phyloP scores from a whole-genome alignment of 2,888 invertebrate genomes.

The Argyresthia goedartella region DNA sequence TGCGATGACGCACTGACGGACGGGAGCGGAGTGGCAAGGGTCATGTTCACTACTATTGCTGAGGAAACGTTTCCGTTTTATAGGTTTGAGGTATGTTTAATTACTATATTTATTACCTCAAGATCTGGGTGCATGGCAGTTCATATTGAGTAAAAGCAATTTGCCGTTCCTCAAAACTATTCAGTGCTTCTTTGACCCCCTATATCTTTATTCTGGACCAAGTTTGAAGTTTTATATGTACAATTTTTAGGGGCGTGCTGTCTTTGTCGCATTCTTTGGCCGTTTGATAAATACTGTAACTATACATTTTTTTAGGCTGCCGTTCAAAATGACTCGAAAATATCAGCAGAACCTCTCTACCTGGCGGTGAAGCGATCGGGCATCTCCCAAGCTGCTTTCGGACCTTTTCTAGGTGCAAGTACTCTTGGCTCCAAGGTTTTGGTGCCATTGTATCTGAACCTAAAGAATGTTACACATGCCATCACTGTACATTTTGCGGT shows the following conservation, averaged over 20 bases:
- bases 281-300: neutral
- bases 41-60: slow-evolving; percentile 39
- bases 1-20: slow-evolving; percentile 40
- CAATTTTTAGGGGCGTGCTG: no score
- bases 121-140: no score
- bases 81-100: slow-evolving; percentile 33
- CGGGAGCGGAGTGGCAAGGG: slow-evolving; percentile 31
- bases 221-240: no score
- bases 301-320: slow-evolving; percentile 27
- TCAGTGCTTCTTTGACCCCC: no score
- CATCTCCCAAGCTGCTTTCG: slow-evolving; percentile 28
- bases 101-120: no score
- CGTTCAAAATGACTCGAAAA: slow-evolving; percentile 29
- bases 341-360: slow-evolving; percentile 18
- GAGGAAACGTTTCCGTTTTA: slow-evolving; percentile 27
- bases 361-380: slow-evolving; percentile 22
- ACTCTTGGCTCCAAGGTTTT: slow-evolving; percentile 24
- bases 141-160: no score
- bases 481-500: slow-evolving; percentile 59
- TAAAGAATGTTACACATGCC: slow-evolving; percentile 25
- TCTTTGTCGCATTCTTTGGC: no score
- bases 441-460: slow-evolving; percentile 43
- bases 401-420: slow-evolving; percentile 31
- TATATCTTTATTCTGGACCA: no score
- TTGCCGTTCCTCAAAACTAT: no score